Percentiles rank a stretch among this genome's conserved stretches.
Evolutionary conservation across 1,140 invertebrate genomes (phyloP).

Genomic region (Polypedilum pembai): DNA sequence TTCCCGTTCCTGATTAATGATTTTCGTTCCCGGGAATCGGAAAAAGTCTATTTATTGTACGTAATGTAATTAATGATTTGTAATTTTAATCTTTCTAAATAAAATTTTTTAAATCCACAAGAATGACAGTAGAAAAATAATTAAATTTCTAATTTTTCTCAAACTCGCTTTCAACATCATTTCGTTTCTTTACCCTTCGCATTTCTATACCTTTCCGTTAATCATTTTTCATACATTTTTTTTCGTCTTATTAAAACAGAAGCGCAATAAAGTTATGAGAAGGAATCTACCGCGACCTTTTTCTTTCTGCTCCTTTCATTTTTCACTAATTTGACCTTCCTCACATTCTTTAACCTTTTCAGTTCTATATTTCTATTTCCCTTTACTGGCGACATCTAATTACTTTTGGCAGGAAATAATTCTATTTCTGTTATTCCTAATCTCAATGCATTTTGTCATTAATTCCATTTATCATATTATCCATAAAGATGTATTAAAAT

Average conservation of each 20-base stretch:
- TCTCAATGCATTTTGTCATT: background rate
- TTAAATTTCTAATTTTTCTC: too few species aligned
- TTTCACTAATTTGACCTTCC: conserved; percentile 4
- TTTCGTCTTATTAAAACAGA: too few species aligned
- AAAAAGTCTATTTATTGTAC: too few species aligned
- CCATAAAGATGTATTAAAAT: background rate
- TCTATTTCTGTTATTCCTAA: background rate
- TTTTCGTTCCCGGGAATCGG: too few species aligned
- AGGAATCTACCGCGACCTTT: background rate
- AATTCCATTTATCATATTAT: background rate
- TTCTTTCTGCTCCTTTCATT: background rate
- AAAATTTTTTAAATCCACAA: too few species aligned
- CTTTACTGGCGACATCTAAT: background rate
- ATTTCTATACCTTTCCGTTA: background rate
- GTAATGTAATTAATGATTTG: too few species aligned
- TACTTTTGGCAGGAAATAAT: background rate
- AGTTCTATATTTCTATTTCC: background rate
- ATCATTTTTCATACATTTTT: background rate
- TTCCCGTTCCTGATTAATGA: too few species aligned
- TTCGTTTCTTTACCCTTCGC: too few species aligned
- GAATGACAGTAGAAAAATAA: too few species aligned
- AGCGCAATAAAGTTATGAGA: background rate
- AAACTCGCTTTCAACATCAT: too few species aligned
- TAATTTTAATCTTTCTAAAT: too few species aligned
- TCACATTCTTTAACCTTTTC: background rate